Evolutionary conservation across 1,140 invertebrate genomes (phyloP).

Genomic region (Neuroterus valhalla): DNA sequence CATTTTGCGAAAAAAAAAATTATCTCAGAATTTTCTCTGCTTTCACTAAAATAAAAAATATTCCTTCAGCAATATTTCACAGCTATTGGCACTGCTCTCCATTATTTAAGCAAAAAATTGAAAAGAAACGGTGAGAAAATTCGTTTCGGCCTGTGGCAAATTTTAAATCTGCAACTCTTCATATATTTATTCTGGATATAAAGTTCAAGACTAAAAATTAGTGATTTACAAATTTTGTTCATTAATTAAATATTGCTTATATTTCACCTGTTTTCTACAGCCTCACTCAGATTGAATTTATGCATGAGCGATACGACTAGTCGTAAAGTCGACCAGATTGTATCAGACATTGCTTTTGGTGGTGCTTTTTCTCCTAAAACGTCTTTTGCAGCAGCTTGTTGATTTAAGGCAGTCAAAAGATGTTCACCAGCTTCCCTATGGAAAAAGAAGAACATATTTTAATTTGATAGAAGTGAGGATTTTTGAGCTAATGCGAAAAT

Average conservation of each 20-base stretch:
- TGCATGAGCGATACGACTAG: conserved; percentile 93
- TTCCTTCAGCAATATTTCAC: too few species aligned
- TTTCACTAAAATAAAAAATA: too few species aligned
- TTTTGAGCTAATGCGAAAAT: too few species aligned
- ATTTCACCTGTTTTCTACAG: conserved; percentile 82
- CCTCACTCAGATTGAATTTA: conserved; percentile 84
- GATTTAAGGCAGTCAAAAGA: conserved; percentile 93
- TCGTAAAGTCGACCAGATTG: conserved; percentile 95
- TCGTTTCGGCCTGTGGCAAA: too few species aligned
- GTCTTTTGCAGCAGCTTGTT: conserved; percentile 88
- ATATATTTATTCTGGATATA: too few species aligned
- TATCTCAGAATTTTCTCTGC: too few species aligned
- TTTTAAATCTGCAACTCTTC: too few species aligned
- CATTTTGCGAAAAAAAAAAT: too few species aligned
- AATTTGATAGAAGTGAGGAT: not conserved
- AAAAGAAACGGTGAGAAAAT: conserved; percentile 37
- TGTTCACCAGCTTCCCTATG: conserved; percentile 95
- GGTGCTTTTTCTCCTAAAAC: conserved; percentile 72
- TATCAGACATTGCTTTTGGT: conserved; percentile 88
- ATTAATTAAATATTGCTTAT: conserved; percentile 25
- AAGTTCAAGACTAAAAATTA: not conserved
- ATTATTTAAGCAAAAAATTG: conserved; percentile 26
- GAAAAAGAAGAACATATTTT: conserved; percentile 41
- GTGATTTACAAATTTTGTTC: not conserved
- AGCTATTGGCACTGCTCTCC: too few species aligned